Base-by-base conservation (phyloP, 2,888 invertebrate genomes). In the Melanotus villosus region DNA sequence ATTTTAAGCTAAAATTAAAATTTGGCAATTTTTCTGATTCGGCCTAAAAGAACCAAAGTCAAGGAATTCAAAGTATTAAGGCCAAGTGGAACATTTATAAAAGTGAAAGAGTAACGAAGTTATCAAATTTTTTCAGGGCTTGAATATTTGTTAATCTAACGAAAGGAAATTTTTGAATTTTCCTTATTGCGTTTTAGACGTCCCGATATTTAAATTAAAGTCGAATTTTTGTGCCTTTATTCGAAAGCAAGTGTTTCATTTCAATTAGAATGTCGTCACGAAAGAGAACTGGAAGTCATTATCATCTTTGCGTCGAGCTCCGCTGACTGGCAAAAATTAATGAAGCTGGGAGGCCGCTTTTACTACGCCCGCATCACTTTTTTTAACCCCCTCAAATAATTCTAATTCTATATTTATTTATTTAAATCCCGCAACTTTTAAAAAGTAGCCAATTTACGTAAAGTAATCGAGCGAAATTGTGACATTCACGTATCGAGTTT, bases 301-400 rank as follows among this genome's bases (percentile, higher is more conserved):
- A 67, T 62, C 38, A 65, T 65, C 45, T 26, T n/a, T 34, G 43
- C 41, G 54, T 54, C 45, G 56, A 67, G 62, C 21, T 26, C 18
- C 23, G 67, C 60, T 62, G 67, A 67, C 67, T 67, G 43, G 67
- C 54, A 60, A 67, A 67, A 62, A 62, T 67, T 67, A 67, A 62
- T 62, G 67, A 67, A 67, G 52, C 38, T 41, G 16, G 54, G 43
- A n/a, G 60, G 43, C 18, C 36, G 43, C 62, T 54, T 34, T 52
- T 50, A 47, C 26, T 43, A 45, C 19, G 7, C 21, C 21, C 45
- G 45, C 45, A n/a, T n/a, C n/a, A n/a, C 14, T 45, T 21, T 45
- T 45, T 45, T 16, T 19, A 10, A 45, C 16, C 16, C 9, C 19
- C 21, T 21, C 21, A 19, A 45, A 45, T 21, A 21, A 7, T 16